These are phyloP conservation scores for Platyscapa corneri DNA, from an alignment of 1,140 invertebrate genomes.

Conservation along the genomic window DNA sequence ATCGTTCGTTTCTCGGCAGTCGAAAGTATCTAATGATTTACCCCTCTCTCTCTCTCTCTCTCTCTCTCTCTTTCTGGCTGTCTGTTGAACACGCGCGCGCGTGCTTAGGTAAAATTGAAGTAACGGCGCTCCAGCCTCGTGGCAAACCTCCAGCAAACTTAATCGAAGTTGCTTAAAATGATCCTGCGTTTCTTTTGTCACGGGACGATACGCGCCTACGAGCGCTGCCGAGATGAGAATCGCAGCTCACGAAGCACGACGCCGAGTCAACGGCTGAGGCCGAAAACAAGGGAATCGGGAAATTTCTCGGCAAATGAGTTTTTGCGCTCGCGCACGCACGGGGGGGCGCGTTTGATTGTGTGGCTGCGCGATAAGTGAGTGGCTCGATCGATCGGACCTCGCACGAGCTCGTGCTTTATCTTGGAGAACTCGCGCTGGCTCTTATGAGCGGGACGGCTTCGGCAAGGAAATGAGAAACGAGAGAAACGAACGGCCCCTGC, in stretches of 20 bases:
- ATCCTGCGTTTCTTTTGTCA: too few species aligned
- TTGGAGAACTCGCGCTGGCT: background rate
- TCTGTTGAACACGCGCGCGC: too few species aligned
- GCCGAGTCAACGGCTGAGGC: background rate
- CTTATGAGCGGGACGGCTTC: background rate
- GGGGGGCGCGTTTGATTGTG: background rate
- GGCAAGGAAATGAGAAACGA: background rate
- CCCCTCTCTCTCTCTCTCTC: too few species aligned
- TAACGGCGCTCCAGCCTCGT: too few species aligned
- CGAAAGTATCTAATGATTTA: too few species aligned
- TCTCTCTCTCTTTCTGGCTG: too few species aligned
- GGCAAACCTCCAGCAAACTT: too few species aligned
- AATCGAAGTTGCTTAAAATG: too few species aligned
- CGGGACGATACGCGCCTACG: too few species aligned
- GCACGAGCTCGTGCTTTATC: background rate
- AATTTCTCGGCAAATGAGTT: background rate
- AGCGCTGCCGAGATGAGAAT: too few species aligned
- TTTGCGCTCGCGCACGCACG: background rate
- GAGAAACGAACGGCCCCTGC: background rate
- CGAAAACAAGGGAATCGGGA: background rate
- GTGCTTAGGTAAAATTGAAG: too few species aligned
- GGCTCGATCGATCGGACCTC: constrained; percentile 15
- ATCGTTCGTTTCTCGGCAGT: too few species aligned
- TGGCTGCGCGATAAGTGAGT: background rate
- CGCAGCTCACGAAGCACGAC: background rate